Percentiles rank a stretch among this genome's conserved stretches.
Conservation (phyloP, 2,113 vertebrate species). For the Chloropsis hardwickii region DNA sequence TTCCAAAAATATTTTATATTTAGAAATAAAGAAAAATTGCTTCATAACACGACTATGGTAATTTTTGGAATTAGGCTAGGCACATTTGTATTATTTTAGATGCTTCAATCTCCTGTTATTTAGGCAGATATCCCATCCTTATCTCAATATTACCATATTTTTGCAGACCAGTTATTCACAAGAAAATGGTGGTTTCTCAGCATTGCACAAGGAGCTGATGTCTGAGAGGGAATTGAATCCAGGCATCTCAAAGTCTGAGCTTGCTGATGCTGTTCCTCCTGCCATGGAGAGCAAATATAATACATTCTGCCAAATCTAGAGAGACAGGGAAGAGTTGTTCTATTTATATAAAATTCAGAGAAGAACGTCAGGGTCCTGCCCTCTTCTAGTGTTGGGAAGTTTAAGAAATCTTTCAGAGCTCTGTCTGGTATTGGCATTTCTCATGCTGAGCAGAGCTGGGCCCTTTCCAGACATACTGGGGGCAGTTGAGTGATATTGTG, state of each 20-base stretch:
- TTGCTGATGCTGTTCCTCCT: neutral
- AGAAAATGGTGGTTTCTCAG: neutral
- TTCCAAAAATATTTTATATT: neutral
- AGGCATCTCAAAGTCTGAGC: neutral
- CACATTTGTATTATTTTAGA: neutral
- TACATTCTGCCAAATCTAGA: neutral
- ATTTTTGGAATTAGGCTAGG: neutral
- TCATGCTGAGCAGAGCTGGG: neutral
- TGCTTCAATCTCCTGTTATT: neutral
- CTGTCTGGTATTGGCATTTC: neutral
- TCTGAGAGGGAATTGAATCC: neutral
- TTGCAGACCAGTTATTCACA: neutral
- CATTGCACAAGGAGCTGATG: neutral
- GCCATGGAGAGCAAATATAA: neutral
- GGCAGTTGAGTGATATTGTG: neutral
- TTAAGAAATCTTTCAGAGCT: neutral
- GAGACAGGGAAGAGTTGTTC: neutral
- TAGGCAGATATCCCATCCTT: neutral
- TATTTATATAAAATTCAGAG: neutral
- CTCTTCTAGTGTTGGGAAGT: neutral
- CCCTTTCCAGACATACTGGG: neutral
- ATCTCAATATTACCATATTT: neutral
- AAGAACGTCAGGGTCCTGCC: neutral
- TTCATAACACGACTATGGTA: neutral
- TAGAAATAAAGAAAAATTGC: neutral